A percentile compares a stretch with the other conserved stretches of the same genome.
These are phyloP conservation scores for Lepidocolaptes lacrymiger DNA, from an alignment of 2,797 vertebrate genomes.

Conservation along the genomic window DNA sequence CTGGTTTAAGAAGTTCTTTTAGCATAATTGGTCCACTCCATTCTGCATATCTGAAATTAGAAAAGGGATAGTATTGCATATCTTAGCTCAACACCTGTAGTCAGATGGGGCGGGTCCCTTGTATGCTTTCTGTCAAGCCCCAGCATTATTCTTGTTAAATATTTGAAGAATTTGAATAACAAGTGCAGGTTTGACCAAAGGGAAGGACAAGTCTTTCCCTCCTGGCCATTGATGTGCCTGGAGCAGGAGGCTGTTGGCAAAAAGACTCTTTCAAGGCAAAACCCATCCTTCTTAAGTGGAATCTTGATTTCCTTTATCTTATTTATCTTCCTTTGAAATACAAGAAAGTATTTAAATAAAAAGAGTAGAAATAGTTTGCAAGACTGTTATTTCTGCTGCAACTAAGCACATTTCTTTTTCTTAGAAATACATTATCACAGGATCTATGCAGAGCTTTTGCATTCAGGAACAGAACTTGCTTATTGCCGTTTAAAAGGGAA, in stretches of 20 bases:
- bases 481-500: not conserved
- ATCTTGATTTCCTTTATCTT: not conserved
- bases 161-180: not conserved
- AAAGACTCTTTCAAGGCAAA: not conserved
- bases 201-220: not conserved
- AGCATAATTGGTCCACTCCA: not conserved
- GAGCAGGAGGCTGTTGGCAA: not conserved
- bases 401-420: not conserved
- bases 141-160: not conserved
- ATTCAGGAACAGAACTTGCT: not conserved
- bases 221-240: not conserved
- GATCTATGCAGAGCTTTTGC: not conserved
- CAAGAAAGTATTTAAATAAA: not conserved
- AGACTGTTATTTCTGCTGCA: not conserved
- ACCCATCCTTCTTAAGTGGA: not conserved
- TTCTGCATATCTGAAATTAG: not conserved
- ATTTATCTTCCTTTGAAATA: constrained; percentile 1
- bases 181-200: not conserved
- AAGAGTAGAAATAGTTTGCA: not conserved
- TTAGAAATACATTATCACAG: not conserved
- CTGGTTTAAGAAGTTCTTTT: not conserved
- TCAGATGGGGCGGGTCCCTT: not conserved
- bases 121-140: not conserved
- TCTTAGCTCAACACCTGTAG: not conserved
- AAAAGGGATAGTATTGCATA: not conserved